A percentile compares a stretch with the other conserved stretches of the same genome.
Evolutionary conservation across 2,113 vertebrate genomes (phyloP).

Genomic region (Aphyosemion australe): DNA sequence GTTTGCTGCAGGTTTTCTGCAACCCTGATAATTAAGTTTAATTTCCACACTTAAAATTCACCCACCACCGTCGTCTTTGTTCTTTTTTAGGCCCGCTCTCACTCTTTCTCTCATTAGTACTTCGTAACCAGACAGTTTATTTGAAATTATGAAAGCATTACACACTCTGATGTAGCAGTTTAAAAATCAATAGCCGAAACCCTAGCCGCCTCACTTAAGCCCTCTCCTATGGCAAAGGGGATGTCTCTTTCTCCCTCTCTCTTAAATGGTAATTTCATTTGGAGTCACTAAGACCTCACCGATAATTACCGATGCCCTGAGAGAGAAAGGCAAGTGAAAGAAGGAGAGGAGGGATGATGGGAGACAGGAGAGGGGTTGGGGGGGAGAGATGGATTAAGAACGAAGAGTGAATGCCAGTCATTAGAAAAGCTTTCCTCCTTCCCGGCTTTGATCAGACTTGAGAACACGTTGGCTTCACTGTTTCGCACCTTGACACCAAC

Average conservation of each 20-base stretch:
- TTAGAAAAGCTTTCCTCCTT: conserved; percentile 71
- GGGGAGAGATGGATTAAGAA: conserved; percentile 69
- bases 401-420: conserved; percentile 69
- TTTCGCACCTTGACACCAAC: conserved; percentile 66
- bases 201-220: conserved; percentile 80
- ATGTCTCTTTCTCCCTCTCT: conserved; percentile 81
- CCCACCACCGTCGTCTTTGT: conserved; percentile 47
- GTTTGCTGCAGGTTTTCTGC: conserved; percentile 29
- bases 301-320: conserved; percentile 85
- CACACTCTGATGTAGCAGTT: conserved; percentile 84
- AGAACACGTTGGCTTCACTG: conserved; percentile 69
- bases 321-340: conserved; percentile 71
- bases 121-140: conserved; percentile 84
- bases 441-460: conserved; percentile 75
- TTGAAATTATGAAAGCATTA: conserved; percentile 88
- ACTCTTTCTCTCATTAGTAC: conserved; percentile 80
- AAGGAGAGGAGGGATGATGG: conserved; percentile 62
- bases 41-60: conserved; percentile 70
- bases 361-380: conserved; percentile 57
- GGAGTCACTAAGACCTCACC: conserved; percentile 84
- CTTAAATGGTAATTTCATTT: conserved; percentile 88
- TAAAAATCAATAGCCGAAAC: conserved; percentile 86
- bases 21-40: conserved; percentile 45
- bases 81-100: conserved; percentile 48
- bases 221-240: conserved; percentile 78